Percentiles rank a stretch among this genome's conserved stretches.
Evolutionary conservation across 2,113 vertebrate species (phyloP).

Genomic region (Microtus richardsoni): DNA sequence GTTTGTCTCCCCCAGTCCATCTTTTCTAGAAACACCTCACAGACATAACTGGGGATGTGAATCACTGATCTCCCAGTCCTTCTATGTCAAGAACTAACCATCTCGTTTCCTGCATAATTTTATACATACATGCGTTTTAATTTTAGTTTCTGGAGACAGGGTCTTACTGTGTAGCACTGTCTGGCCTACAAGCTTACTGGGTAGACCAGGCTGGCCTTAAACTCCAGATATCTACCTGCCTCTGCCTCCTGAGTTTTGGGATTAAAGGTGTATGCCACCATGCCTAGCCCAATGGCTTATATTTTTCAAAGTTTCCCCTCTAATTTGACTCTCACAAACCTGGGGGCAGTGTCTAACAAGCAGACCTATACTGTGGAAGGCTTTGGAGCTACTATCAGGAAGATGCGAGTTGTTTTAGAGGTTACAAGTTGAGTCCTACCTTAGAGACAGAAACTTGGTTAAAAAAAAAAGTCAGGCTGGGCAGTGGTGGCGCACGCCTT

Average conservation of each 20-base stretch:
- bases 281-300: not conserved
- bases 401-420: not conserved
- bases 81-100: not conserved
- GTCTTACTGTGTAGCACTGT: not conserved
- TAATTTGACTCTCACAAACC: not conserved
- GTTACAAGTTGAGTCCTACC: not conserved
- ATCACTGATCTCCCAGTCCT: not conserved
- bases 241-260: not conserved
- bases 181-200: not conserved
- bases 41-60: not conserved
- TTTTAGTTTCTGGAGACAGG: not conserved
- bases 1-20: no score
- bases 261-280: not conserved
- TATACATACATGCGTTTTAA: not conserved
- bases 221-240: not conserved
- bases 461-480: not conserved
- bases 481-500: no score
- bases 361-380: not conserved
- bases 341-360: not conserved
- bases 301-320: not conserved
- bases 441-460: not conserved
- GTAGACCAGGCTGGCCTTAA: not conserved
- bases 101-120: not conserved
- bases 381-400: not conserved
- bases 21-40: not conserved